Base-by-base conservation (phyloP, 1,140 invertebrate species). In the Globodera ellingtonae region DNA sequence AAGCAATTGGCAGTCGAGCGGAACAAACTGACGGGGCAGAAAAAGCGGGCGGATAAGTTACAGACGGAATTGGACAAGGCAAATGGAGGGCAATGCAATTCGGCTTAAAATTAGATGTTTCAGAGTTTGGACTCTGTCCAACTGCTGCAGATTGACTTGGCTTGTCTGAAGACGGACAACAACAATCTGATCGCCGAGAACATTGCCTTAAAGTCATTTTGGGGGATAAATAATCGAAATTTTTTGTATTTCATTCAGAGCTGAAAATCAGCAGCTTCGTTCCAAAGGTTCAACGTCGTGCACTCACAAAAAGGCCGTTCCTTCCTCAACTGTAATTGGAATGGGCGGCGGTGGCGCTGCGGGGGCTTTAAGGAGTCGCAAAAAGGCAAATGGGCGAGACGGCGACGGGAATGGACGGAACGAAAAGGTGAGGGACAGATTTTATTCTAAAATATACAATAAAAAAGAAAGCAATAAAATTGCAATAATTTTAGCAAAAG, bases 101-200 rank as follows among this genome's bases (percentile, higher is more conserved):
- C 66, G 13, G 13, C 13, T 21, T 65, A 15, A 67, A 67, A 44
- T 8, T 1, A 73, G 72, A 46, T 1, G 18, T 0, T 73, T n/a
- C n/a, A 73, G 72, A 73, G 18, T 21, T 24, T 73, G 72, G 81
- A 82, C 70, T 52, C 79, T 13, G 74, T 82, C 21, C 81, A 82
- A 75, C 47, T 82, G 21, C 65, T 83, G 10, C 79, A 83, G 50
- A 76, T 82, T 50, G 81, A 83, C 47, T 75, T 82, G 59, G 81
- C 81, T 1, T 82, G 81, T 52, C 81, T 81, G 50, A 81, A 83
- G 18, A 82, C 79, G 6, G 81, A 82, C 21, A 82, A 83, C 81
- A 83, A 82, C n/a, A 82, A 84, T 6, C 50, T 82, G 6, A 81
- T 81, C 8, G 70, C 79, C 6, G 81, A 82, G 70, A 81, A 82